phyloP scores from a whole-genome alignment of 1,140 invertebrate genomes.

The Sesamia nonagrioides region DNA sequence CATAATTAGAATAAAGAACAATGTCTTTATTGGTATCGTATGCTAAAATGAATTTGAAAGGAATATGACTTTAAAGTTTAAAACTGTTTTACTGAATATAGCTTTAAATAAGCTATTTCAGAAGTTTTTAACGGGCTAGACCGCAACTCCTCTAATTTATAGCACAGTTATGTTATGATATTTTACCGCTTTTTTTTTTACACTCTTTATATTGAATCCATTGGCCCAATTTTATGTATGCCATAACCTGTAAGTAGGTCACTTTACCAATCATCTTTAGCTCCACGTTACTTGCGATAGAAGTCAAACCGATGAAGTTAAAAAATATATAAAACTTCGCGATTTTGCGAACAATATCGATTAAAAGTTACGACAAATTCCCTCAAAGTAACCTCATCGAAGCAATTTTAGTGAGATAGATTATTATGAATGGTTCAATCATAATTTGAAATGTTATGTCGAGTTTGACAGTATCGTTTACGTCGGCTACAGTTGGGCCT shows the following conservation, averaged over 20 bases:
- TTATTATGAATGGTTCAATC: conserved; percentile 14
- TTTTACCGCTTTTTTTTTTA: conserved; percentile 29
- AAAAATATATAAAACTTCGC: background rate
- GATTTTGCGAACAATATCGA: background rate
- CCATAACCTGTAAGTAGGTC: conserved; percentile 41
- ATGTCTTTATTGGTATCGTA: background rate
- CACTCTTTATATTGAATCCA: conserved; percentile 39
- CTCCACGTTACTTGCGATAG: background rate
- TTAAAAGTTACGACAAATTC: background rate
- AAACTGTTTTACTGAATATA: background rate
- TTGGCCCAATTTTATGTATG: conserved; percentile 17
- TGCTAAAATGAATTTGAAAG: background rate
- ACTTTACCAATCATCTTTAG: conserved; percentile 33
- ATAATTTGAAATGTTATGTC: conserved; percentile 17
- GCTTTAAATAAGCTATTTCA: conserved; percentile 13
- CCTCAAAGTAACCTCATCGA: background rate
- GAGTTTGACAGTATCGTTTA: conserved; percentile 23
- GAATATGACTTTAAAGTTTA: background rate
- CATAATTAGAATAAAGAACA: background rate
- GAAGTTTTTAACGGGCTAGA: conserved; percentile 13
- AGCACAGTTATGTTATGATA: conserved; percentile 8
- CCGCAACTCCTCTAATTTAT: conserved; percentile 5
- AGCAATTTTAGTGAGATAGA: background rate
- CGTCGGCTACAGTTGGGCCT: background rate
- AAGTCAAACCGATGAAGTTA: background rate